Evolutionary conservation across 92 coral and sea anemone genomes (phyloP).

Genomic region (Virgularia gustaviana): DNA sequence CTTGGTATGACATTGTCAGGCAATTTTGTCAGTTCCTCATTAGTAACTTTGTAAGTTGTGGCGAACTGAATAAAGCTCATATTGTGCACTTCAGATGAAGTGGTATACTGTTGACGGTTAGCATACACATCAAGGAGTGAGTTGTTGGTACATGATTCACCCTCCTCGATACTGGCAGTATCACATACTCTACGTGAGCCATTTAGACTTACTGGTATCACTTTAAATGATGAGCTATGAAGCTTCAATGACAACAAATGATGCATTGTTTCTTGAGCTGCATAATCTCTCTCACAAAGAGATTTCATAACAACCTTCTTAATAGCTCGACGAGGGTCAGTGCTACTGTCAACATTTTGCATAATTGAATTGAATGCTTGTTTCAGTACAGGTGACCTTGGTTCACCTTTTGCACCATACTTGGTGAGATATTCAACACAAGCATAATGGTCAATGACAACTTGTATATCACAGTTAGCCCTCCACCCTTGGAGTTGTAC

Average conservation of each 20-base stretch:
- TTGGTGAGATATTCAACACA: conserved; percentile 69
- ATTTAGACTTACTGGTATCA: conserved; percentile 60
- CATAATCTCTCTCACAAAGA: conserved; percentile 72
- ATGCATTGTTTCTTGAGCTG: conserved; percentile 76
- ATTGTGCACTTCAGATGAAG: conserved; percentile 37
- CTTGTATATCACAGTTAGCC: conserved; percentile 76
- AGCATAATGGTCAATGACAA: conserved; percentile 70
- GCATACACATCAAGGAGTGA: conserved; percentile 69
- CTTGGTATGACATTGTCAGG: conserved; percentile 63
- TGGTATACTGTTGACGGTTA: conserved; percentile 52
- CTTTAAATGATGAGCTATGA: conserved; percentile 59
- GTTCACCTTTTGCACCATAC: conserved; percentile 73
- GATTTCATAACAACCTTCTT: conserved; percentile 66
- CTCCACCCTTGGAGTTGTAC: conserved; percentile 73
- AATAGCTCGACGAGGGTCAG: conserved; percentile 52
- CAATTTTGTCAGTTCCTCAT: conserved; percentile 51
- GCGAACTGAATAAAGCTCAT: conserved; percentile 64
- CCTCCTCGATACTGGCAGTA: conserved; percentile 27
- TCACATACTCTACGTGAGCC: conserved; percentile 46
- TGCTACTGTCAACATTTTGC: conserved; percentile 42
- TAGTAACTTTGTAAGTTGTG: conserved; percentile 56
- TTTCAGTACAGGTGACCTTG: conserved; percentile 61
- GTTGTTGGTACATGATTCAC: conserved; percentile 44
- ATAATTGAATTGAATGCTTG: conserved; percentile 60
- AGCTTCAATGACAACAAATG: conserved; percentile 59